Evolutionary conservation across 1,140 invertebrate genomes (phyloP), one percentile per base, ranked within the genome.

Genomic region (Antheraea pernyi): DNA sequence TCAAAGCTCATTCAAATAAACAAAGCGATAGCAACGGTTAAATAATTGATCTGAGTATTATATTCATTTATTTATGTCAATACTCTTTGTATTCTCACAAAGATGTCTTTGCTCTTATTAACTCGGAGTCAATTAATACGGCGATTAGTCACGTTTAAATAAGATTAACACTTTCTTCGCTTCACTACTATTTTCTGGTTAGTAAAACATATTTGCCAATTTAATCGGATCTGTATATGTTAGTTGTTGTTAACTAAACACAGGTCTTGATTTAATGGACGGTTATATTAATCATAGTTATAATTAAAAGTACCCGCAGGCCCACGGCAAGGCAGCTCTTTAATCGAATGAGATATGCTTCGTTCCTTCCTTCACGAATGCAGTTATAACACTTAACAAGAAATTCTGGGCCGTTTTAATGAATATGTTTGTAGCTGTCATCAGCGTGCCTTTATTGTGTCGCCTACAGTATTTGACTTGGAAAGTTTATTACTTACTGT

Each of bases 311-410:
- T 64, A 71, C 85, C 85, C 84, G 85, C 87, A 88, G 83, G 76
- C 80, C 63, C 70, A 71, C 75, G 71, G 72, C 68, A 70, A 76
- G 75, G 69, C 60, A 70, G 74, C 73, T 75, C 30, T 76, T 81
- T 85, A 89, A 89, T 86, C 81, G 81, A 88, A 88, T 89, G 84
- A 88, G 84, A 84, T 86, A 89, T 82, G 87, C 84, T 82, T 89
- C 80, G 83, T 89, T 88, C 74, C 70, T 68, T 69, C 73, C 66
- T 73, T 69, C 72, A 68, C 63, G 72, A 80, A 80, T 82, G 79
- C 78, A 80, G 81, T 86, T 89, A 83, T 82, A 73, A 78, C 84
- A 72, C 76, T 83, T 83, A 77, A 87, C 76, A 77, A 83, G 79
- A 76, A 69, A 73, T 79, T 82, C 72, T 80, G 69, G 66, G 73